Evolutionary conservation across 2,113 vertebrate genomes (phyloP).

Genomic region (Psettodes erumei): DNA sequence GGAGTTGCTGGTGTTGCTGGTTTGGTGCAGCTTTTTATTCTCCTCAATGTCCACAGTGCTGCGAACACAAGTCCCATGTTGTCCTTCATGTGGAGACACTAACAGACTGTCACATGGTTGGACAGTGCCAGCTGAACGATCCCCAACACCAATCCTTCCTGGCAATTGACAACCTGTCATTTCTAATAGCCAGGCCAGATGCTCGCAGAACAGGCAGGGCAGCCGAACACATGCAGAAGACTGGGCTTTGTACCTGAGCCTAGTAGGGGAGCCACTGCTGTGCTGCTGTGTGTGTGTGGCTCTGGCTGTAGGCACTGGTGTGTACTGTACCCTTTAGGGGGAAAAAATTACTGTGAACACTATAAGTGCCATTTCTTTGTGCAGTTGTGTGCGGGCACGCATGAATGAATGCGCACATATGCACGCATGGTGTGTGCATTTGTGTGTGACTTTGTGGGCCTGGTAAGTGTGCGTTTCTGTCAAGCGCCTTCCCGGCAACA

Average conservation of each 20-base stretch:
- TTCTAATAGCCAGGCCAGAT: constrained; percentile 80
- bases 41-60: constrained; percentile 54
- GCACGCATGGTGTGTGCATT: constrained; percentile 25
- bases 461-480: constrained; percentile 57
- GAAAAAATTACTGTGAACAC: constrained; percentile 42
- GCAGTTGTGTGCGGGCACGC: constrained; percentile 37
- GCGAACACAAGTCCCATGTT: constrained; percentile 66
- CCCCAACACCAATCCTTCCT: constrained; percentile 79
- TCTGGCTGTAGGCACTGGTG: constrained; percentile 21
- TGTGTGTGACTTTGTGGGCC: constrained; percentile 37
- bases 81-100: constrained; percentile 66
- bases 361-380: constrained; percentile 25
- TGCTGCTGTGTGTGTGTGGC: constrained; percentile 20
- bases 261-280: constrained; percentile 40
- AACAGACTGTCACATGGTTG: constrained; percentile 76
- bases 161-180: constrained; percentile 79
- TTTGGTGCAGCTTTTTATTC: constrained; percentile 62
- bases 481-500: constrained; percentile 55
- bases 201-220: constrained; percentile 72
- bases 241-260: constrained; percentile 64
- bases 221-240: constrained; percentile 52
- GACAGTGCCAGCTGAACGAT: constrained; percentile 82
- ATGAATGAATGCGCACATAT: constrained; percentile 20
- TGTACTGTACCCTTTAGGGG: constrained; percentile 43
- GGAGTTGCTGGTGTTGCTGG: constrained; percentile 38